Conservation (phyloP, 2,113 vertebrate genomes). For the Xiphophorus hellerii region DNA sequence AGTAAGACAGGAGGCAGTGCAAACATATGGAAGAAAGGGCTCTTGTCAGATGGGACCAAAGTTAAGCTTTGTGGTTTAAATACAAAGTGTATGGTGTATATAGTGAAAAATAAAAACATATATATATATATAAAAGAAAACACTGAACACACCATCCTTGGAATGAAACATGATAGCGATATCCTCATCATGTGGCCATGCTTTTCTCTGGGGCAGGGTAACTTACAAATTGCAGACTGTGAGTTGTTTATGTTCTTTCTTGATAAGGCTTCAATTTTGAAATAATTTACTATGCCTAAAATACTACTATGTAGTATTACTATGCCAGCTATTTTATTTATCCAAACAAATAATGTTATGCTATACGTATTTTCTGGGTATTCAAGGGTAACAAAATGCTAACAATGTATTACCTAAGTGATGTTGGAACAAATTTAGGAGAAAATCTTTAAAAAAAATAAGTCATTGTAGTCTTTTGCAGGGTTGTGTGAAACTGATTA, state of each 20-base stretch:
- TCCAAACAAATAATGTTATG: not conserved
- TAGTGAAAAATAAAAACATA: too few relatives aligned
- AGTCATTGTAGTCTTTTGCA: not conserved
- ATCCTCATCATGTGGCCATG: too few relatives aligned
- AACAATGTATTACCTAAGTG: not conserved
- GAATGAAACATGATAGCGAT: too few relatives aligned
- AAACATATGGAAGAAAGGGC: too few relatives aligned
- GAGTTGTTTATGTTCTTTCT: not conserved
- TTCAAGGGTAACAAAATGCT: not conserved
- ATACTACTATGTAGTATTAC: too few relatives aligned
- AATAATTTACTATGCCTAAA: not conserved
- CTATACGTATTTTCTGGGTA: not conserved
- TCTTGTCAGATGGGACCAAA: too few relatives aligned
- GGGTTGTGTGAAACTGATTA: slow-evolving; percentile 18
- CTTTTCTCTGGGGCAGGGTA: too few relatives aligned
- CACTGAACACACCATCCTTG: too few relatives aligned
- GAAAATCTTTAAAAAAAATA: not conserved
- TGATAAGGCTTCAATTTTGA: not conserved
- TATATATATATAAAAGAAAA: too few relatives aligned
- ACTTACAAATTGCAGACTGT: not conserved
- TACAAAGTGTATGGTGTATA: too few relatives aligned
- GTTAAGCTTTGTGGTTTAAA: too few relatives aligned
- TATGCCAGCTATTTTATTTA: not conserved
- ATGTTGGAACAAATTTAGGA: not conserved
- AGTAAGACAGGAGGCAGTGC: too few relatives aligned